Conservation (phyloP, 2,113 vertebrate species). For the Sceloporus tristichus region DNA sequence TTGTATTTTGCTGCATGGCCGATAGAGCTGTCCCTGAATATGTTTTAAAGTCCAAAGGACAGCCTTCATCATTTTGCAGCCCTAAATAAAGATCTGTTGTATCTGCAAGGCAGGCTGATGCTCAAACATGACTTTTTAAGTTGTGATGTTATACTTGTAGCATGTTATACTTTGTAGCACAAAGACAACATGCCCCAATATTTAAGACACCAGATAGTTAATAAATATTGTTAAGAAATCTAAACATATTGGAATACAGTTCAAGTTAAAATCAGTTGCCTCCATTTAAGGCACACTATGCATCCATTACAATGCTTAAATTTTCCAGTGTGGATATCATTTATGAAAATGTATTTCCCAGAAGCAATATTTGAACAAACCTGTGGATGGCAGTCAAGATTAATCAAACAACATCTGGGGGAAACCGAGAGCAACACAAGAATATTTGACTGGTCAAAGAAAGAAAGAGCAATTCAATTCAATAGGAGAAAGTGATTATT, state of each 20-base stretch:
- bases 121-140: not conserved
- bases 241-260: slow-evolving; percentile 14
- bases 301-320: not conserved
- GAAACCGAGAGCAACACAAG: not conserved
- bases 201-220: not conserved
- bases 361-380: slow-evolving; percentile 51
- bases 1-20: too few relatives aligned
- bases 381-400: slow-evolving; percentile 72
- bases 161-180: not conserved
- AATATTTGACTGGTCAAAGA: not conserved
- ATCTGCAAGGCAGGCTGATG: not conserved
- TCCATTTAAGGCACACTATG: not conserved
- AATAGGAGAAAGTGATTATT: too few relatives aligned
- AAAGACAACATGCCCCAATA: not conserved
- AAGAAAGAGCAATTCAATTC: not conserved
- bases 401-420: slow-evolving; percentile 37
- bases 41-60: not conserved
- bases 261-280: slow-evolving; percentile 32
- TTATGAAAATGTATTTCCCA: slow-evolving; percentile 1
- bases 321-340: not conserved
- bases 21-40: too few relatives aligned
- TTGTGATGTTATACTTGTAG: not conserved
- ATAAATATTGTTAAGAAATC: slow-evolving; percentile 36
- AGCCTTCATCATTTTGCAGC: slow-evolving; percentile 15
- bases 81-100: not conserved